Percentiles rank a stretch among this genome's conserved stretches.
phyloP scores from a whole-genome alignment of 2,888 invertebrate species.

The Julus scandinavius region DNA sequence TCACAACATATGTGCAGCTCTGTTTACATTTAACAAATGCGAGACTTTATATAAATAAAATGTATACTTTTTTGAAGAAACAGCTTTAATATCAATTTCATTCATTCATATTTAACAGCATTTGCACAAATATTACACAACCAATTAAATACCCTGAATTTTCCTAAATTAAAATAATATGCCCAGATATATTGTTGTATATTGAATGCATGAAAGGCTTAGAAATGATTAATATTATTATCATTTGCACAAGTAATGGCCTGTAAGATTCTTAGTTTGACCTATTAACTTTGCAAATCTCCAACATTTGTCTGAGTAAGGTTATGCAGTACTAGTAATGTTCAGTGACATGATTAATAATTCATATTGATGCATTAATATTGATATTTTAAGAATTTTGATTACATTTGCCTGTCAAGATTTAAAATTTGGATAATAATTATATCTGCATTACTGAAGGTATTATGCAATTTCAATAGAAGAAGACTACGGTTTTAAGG shows the following conservation, averaged over 20 bases:
- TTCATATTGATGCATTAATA: too few species aligned
- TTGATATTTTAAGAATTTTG: too few species aligned
- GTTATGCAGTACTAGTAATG: too few species aligned
- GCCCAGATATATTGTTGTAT: too few species aligned
- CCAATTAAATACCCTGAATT: neutral
- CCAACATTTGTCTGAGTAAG: too few species aligned
- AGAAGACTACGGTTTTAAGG: neutral
- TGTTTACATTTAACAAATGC: neutral
- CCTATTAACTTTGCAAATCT: too few species aligned
- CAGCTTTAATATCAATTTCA: neutral
- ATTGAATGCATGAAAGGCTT: neutral
- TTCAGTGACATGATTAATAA: too few species aligned
- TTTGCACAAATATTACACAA: neutral
- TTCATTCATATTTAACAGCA: neutral
- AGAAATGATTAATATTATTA: neutral
- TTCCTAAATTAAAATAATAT: neutral
- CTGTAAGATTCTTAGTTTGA: too few species aligned
- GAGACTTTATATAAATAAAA: neutral
- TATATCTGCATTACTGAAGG: neutral
- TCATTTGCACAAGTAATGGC: too few species aligned
- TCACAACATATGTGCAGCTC: neutral
- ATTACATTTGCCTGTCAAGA: too few species aligned
- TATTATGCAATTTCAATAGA: neutral
- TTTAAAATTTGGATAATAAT: too few species aligned
- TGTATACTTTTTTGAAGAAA: constrained; percentile 17